A percentile compares a stretch with the other conserved stretches of the same genome.
Evolutionary conservation across 2,888 invertebrate species (phyloP).

Genomic region (Calameuta filiformis): DNA sequence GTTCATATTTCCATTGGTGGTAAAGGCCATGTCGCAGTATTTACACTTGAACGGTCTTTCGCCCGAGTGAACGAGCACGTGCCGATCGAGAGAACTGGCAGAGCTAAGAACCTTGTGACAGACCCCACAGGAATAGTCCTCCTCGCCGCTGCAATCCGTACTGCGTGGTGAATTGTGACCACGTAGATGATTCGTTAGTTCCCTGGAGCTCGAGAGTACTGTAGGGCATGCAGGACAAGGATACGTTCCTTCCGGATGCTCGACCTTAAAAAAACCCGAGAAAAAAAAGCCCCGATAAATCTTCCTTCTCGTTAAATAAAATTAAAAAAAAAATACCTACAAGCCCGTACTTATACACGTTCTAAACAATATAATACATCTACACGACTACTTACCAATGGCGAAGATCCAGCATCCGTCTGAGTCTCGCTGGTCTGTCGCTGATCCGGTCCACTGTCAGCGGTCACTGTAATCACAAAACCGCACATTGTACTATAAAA

Average conservation of each 20-base stretch:
- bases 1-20: constrained; percentile 89
- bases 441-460: constrained; percentile 45
- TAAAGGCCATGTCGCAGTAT: constrained; percentile 83
- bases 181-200: constrained; percentile 53
- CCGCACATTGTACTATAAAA: background rate
- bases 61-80: constrained; percentile 83
- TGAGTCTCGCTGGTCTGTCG: constrained; percentile 41
- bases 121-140: constrained; percentile 73
- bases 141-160: constrained; percentile 60
- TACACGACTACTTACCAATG: constrained; percentile 41
- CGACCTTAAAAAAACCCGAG: constrained; percentile 16
- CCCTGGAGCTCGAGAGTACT: constrained; percentile 45
- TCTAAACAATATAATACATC: background rate
- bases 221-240: constrained; percentile 55
- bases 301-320: background rate
- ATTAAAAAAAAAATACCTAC: background rate
- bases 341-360: background rate
- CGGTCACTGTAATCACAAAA: constrained; percentile 21
- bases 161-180: constrained; percentile 56
- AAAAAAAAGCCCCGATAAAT: background rate
- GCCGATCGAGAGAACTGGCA: constrained; percentile 82
- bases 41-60: constrained; percentile 85
- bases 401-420: constrained; percentile 52
- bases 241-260: constrained; percentile 34
- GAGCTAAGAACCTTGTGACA: constrained; percentile 81